Conservation (phyloP, 53 echinoderm and acorn worm species). For the Paracentrotus lividus region DNA sequence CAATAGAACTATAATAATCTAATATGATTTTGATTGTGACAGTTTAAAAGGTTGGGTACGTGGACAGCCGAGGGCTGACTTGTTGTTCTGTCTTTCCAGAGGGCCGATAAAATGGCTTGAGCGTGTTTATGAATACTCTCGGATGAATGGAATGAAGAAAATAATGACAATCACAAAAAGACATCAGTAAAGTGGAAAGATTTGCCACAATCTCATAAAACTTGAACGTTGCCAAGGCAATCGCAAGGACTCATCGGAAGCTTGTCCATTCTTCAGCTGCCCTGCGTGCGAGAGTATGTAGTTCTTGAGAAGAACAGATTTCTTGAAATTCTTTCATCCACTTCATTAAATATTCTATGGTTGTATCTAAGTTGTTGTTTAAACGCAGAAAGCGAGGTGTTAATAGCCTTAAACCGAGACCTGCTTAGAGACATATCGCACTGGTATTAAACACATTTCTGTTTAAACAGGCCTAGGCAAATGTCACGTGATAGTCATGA, state of each 20-base stretch:
- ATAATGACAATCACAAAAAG: constrained; percentile 33
- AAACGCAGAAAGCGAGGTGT: no score
- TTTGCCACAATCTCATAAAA: background rate
- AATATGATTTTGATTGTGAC: background rate
- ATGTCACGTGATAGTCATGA: no score
- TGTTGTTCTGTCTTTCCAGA: background rate
- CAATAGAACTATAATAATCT: background rate
- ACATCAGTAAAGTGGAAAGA: constrained; percentile 22
- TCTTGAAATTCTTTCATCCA: no score
- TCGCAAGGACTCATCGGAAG: background rate
- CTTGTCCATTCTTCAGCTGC: background rate
- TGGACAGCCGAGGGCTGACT: constrained; percentile 39
- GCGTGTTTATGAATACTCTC: constrained; percentile 23
- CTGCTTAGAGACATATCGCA: no score
- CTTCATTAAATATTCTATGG: no score
- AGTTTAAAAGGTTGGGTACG: constrained; percentile 64
- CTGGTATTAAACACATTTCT: no score
- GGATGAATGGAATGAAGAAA: constrained; percentile 42
- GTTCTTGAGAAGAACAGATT: no score
- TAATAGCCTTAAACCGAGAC: no score
- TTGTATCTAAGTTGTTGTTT: no score
- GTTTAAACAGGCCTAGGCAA: no score
- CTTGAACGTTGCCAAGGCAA: background rate
- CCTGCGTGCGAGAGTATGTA: no score
- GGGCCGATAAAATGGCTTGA: background rate